Percentiles rank a stretch among this genome's conserved stretches.
phyloP scores from a whole-genome alignment of 1,140 invertebrate species.

The Rhyzopertha dominica region DNA sequence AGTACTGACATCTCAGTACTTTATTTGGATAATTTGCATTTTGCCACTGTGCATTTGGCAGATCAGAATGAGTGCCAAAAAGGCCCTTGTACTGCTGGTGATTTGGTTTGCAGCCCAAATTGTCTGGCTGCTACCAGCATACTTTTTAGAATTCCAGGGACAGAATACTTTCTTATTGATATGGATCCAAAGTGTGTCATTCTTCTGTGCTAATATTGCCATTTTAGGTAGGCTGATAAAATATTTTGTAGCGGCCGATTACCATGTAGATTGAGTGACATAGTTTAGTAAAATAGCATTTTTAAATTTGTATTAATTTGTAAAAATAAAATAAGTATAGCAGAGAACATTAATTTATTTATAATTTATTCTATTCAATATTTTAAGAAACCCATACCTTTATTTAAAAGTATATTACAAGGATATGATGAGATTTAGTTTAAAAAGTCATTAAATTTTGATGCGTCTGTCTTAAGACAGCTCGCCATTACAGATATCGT shows the following conservation, averaged over 20 bases:
- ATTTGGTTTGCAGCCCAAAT: constrained; percentile 78
- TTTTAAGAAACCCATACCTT: too few species aligned
- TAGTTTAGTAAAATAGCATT: too few species aligned
- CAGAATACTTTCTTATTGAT: constrained; percentile 74
- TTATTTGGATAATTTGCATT: constrained; percentile 91
- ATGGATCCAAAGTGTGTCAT: constrained; percentile 71
- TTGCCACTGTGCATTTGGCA: constrained; percentile 72
- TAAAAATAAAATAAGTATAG: too few species aligned
- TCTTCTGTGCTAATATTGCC: constrained; percentile 73
- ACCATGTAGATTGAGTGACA: constrained; percentile 7
- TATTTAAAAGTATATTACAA: too few species aligned
- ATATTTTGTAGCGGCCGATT: constrained; percentile 33
- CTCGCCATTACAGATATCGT: too few species aligned
- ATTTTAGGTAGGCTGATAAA: constrained; percentile 63
- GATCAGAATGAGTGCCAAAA: constrained; percentile 52
- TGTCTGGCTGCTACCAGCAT: constrained; percentile 87
- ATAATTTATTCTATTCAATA: too few species aligned
- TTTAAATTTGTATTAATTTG: too few species aligned
- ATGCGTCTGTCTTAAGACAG: too few species aligned
- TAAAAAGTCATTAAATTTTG: too few species aligned
- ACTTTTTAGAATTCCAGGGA: constrained; percentile 85
- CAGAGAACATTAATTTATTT: too few species aligned
- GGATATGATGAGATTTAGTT: too few species aligned
- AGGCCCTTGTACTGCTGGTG: constrained; percentile 46
- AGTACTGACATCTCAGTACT: constrained; percentile 97